Evolutionary conservation across 2,888 invertebrate genomes (phyloP), one percentile per base, ranked within the genome.

Genomic region (Slavum lentiscoides): DNA sequence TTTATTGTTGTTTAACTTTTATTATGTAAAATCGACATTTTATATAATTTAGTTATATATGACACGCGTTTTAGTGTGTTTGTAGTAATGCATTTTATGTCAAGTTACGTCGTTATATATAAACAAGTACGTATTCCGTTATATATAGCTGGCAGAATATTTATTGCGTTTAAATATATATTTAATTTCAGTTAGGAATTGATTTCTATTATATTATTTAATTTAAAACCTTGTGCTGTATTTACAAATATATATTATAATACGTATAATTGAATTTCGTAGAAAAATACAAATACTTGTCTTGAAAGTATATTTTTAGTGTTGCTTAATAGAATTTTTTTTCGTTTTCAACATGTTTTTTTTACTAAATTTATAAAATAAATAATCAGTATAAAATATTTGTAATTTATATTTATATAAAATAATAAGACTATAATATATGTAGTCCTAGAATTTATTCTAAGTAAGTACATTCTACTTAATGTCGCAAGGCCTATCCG

Each of bases 91-190:
- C 19, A 66, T n/a, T 66, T 66, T 66, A 64, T 64, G 39, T 39
- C 21, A 13, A 39, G 11, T 67, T 21, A 67, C 2, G 15, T 21
- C 21, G 15, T 43, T 43, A 67, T 21, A 67, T 43, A 67, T 13
- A 39, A 21, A 49, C 21, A 67, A 21, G 43, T 15, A 39, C 21
- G 21, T 67, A 43, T 13, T 49, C 13, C 13, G 1, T 49, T n/a
- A 21, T n/a, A 67, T 21, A 67, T 13, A 67, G n/a, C 15, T n/a
- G 11, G 3, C 13, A 15, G 43, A 21, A 21, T 67, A 43, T 21
- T 21, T 67, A 13, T 67, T 43, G 21, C 15, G n/a, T 43, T 67
- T 67, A 43, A 43, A 67, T 67, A 43, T 21, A 67, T 67, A 67
- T 67, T 67, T 67, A 49, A 69, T 69, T 69, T 23, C 53, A 53